Conservation (phyloP, 2,797 vertebrate genomes). For the Phoeniculus purpureus region DNA sequence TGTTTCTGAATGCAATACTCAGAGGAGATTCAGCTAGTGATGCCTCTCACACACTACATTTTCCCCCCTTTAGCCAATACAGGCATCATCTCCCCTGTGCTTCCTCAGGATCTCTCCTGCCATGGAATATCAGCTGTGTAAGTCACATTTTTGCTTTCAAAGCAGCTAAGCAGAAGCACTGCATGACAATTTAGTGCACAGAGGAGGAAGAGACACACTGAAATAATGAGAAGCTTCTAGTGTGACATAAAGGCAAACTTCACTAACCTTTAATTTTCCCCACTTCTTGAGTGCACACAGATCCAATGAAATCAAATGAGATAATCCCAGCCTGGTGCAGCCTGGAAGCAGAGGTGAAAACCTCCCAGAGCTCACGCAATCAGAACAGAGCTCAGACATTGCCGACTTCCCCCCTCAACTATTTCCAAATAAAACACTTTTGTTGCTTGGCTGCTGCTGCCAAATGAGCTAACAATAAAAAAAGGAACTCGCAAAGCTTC, state of each 20-base stretch:
- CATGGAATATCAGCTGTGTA: not conserved
- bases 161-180: not conserved
- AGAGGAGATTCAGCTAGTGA: not conserved
- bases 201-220: constrained; percentile 21
- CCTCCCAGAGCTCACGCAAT: constrained; percentile 64
- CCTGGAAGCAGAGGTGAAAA: constrained; percentile 72
- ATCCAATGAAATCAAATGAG: constrained; percentile 73
- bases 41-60: not conserved
- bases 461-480: constrained; percentile 74
- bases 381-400: constrained; percentile 23
- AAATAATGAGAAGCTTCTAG: constrained; percentile 46
- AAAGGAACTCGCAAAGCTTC: constrained; percentile 60
- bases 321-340: constrained; percentile 70
- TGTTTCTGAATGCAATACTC: not conserved
- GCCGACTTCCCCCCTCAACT: constrained; percentile 66
- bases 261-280: constrained; percentile 57
- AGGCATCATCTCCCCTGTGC: not conserved
- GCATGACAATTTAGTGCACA: not conserved
- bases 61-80: not conserved
- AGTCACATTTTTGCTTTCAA: not conserved
- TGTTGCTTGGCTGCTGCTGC: constrained; percentile 63
- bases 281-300: constrained; percentile 36
- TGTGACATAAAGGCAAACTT: constrained; percentile 58
- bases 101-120: not conserved
- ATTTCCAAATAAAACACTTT: constrained; percentile 75